A percentile compares a stretch with the other conserved stretches of the same genome.
Evolutionary conservation across 2,113 vertebrate genomes (phyloP).

Genomic region (Dipodomys spectabilis): DNA sequence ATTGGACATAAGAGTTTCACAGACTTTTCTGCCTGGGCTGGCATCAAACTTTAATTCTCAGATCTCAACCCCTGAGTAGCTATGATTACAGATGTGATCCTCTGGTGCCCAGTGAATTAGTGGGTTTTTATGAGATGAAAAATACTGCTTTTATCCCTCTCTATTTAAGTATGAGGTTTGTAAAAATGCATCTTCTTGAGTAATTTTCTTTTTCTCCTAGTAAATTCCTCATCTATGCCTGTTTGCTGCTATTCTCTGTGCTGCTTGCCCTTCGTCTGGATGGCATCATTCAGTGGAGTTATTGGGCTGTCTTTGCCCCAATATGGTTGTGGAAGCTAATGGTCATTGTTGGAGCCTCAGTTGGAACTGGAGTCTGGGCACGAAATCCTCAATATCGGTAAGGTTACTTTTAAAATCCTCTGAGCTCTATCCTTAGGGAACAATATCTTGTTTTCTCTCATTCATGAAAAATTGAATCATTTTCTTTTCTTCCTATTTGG

Average conservation of each 20-base stretch:
- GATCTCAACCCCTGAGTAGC: too few relatives aligned
- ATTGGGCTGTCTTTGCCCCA: slow-evolving; percentile 98
- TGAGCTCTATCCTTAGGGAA: not conserved
- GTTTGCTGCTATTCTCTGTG: slow-evolving; percentile 97
- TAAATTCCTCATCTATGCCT: slow-evolving; percentile 99
- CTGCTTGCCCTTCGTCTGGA: slow-evolving; percentile 95
- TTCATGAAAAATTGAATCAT: slow-evolving; percentile 26
- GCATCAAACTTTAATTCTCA: too few relatives aligned
- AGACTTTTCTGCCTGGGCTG: too few relatives aligned
- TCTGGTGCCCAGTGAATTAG: not conserved
- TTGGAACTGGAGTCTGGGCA: slow-evolving; percentile 98
- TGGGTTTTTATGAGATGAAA: slow-evolving; percentile 39
- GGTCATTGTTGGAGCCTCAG: slow-evolving; percentile 96
- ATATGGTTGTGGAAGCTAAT: slow-evolving; percentile 99
- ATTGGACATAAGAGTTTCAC: too few relatives aligned
- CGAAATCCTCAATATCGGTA: slow-evolving; percentile 99
- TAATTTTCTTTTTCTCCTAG: slow-evolving; percentile 84
- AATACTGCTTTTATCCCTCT: slow-evolving; percentile 1
- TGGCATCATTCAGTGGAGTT: slow-evolving; percentile 97
- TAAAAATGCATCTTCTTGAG: slow-evolving; percentile 54
- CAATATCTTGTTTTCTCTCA: slow-evolving; percentile 18
- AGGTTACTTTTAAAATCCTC: slow-evolving; percentile 66
- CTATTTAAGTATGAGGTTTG: slow-evolving; percentile 13
- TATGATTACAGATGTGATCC: too few relatives aligned
- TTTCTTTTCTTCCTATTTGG: slow-evolving; percentile 13